Evolutionary conservation across 2,888 invertebrate genomes (phyloP).

Genomic region (Endotricha flammealis): DNA sequence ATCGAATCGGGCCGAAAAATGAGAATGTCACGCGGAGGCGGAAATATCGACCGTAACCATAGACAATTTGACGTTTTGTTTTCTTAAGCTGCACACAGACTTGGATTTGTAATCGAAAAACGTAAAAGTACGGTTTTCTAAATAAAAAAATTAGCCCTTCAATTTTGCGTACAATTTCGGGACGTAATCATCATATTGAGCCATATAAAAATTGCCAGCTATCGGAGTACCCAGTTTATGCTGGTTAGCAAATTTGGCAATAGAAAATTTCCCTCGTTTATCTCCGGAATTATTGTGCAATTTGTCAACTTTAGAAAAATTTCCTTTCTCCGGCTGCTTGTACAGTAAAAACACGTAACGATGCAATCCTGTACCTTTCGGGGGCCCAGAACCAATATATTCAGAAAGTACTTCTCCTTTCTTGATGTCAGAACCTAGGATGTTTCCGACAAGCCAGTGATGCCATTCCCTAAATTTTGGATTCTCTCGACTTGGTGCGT

Average conservation of each 20-base stretch:
- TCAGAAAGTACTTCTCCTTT: slow-evolving; percentile 82
- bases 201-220: slow-evolving; percentile 80
- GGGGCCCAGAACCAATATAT: slow-evolving; percentile 83
- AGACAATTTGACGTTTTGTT: slow-evolving; percentile 41
- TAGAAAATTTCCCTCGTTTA: slow-evolving; percentile 77
- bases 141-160: slow-evolving; percentile 39
- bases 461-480: slow-evolving; percentile 85
- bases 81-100: slow-evolving; percentile 32
- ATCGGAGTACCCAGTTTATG: slow-evolving; percentile 78
- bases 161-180: slow-evolving; percentile 62
- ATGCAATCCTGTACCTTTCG: slow-evolving; percentile 84
- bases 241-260: slow-evolving; percentile 76
- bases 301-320: slow-evolving; percentile 56
- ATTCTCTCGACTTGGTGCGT: slow-evolving; percentile 84
- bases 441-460: slow-evolving; percentile 88
- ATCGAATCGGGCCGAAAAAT: slow-evolving; percentile 65
- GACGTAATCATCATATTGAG: slow-evolving; percentile 80
- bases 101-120: background rate
- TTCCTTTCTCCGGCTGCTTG: slow-evolving; percentile 75
- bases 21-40: slow-evolving; percentile 75
- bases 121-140: background rate
- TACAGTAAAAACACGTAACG: slow-evolving; percentile 84
- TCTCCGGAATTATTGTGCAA: slow-evolving; percentile 67
- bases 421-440: slow-evolving; percentile 79
- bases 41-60: slow-evolving; percentile 67